Evolutionary conservation across 53 echinoderm and acorn worm genomes (phyloP), one percentile per base, ranked within the genome.

Genomic region (Patiria pectinifera): DNA sequence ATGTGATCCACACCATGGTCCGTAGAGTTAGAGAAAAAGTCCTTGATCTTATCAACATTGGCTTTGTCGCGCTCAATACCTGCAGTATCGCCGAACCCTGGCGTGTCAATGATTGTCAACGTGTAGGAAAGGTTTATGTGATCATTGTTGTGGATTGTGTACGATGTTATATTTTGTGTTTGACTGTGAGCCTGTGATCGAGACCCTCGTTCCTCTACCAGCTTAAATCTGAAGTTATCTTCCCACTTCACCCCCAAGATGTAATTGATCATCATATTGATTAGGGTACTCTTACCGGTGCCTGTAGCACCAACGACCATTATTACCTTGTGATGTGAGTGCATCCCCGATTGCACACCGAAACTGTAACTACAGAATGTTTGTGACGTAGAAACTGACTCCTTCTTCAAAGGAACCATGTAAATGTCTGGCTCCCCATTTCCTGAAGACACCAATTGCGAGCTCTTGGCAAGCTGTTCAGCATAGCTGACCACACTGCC

Each of bases 181-280:
- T 95, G 95, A 59, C 93, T 93, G 59, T 93, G 80, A 45, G 93
- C 93, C 59, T 95, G 95, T 4, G 87, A 49, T 16, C 45, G 26
- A 9, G 70, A 43, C 49, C 49, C 91, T 43, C 86, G 21, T 46
- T 95, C 78, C 18, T 79, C 92, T 14, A 93, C 87, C 25, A 95
- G 62, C 74, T 94, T 89, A 78, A 94, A 96, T 8, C 94, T 90
- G 48, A 96, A 93, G 26, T 45, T 23, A 62, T 96, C 96, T 53
- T 93, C 76, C 94, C 94, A 93, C 58, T 93, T 82, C 10, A 93
- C 94, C 3, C 83, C 82, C 47, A 94, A 81, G 48, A 94, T 74
- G 82, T 96, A 94, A 69, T 96, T 96, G 26, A 93, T 76, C 80
- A 96, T 71, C 18, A 93, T 94, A 69, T 96, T 96, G 71, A 96